These are phyloP conservation scores for Gryon sp. DNA, from an alignment of 1,140 invertebrate genomes.

Conservation along the genomic window DNA sequence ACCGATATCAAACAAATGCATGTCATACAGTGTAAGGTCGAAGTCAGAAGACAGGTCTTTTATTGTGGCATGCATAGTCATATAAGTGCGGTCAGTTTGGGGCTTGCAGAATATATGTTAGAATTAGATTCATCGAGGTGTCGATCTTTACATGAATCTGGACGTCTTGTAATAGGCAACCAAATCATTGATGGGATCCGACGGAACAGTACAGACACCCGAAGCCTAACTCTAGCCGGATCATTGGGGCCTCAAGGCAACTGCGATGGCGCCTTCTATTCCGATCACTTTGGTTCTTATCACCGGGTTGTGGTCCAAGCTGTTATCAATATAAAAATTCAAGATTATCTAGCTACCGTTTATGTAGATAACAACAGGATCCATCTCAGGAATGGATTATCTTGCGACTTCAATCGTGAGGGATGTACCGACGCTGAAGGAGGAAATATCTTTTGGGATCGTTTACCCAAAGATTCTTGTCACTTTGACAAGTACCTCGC, in stretches of 20 bases:
- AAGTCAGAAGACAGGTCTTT: constrained; percentile 26
- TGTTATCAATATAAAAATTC: background rate
- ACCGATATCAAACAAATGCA: constrained; percentile 8
- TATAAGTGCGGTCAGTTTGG: constrained; percentile 17
- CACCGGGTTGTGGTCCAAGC: background rate
- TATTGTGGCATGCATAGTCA: constrained; percentile 60
- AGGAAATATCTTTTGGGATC: background rate
- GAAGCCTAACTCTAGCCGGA: background rate
- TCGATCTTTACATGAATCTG: background rate
- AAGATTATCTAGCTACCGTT: background rate
- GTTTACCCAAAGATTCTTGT: background rate
- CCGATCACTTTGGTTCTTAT: background rate
- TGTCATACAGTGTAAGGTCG: constrained; percentile 49
- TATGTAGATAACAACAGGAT: background rate
- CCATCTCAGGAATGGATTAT: background rate
- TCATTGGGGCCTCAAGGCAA: background rate
- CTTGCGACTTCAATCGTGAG: background rate
- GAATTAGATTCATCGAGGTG: background rate
- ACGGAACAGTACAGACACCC: background rate
- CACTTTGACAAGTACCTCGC: no score
- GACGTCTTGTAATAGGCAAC: background rate
- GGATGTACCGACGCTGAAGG: background rate
- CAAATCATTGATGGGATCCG: background rate
- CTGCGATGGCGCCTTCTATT: background rate
- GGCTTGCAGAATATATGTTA: constrained; percentile 4